phyloP scores from a whole-genome alignment of 1,140 invertebrate genomes.

The Zaprionus tsacasi region DNA sequence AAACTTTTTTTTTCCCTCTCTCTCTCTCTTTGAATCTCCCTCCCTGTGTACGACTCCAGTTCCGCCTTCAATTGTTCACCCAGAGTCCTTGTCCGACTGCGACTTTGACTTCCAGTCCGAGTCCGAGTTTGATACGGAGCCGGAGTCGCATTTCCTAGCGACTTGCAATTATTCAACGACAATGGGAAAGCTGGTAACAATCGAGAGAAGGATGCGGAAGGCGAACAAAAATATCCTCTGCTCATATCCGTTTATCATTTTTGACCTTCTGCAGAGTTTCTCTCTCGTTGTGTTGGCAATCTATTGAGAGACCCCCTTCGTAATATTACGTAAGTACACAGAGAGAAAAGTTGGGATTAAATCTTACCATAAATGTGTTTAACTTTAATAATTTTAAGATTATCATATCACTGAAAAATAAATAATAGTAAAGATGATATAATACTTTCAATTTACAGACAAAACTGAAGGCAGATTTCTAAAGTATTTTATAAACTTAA shows the following conservation, averaged over 20 bases:
- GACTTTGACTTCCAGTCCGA: neutral
- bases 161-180: conserved; percentile 78
- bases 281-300: conserved; percentile 40
- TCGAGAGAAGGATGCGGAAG: conserved; percentile 60
- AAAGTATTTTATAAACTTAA: too few relatives aligned
- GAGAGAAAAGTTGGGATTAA: neutral
- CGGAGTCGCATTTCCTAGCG: conserved; percentile 40
- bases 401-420: too few relatives aligned
- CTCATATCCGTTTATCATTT: conserved; percentile 84
- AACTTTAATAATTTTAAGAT: neutral
- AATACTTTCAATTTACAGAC: too few relatives aligned
- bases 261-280: conserved; percentile 77
- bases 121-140: conserved; percentile 4
- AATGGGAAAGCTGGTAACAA: conserved; percentile 53
- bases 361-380: neutral
- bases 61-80: conserved; percentile 60
- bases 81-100: neutral
- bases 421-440: too few relatives aligned
- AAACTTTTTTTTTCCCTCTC: conserved; percentile 52
- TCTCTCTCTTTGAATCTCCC: conserved; percentile 1
- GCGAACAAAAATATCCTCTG: conserved; percentile 66
- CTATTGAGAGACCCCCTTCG: conserved; percentile 37
- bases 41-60: conserved; percentile 52
- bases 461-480: too few relatives aligned
- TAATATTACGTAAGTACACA: conserved; percentile 1